Percentiles rank a stretch among this genome's conserved stretches.
phyloP scores from a whole-genome alignment of 1,140 invertebrate species.

The Temnothorax longispinosus region DNA sequence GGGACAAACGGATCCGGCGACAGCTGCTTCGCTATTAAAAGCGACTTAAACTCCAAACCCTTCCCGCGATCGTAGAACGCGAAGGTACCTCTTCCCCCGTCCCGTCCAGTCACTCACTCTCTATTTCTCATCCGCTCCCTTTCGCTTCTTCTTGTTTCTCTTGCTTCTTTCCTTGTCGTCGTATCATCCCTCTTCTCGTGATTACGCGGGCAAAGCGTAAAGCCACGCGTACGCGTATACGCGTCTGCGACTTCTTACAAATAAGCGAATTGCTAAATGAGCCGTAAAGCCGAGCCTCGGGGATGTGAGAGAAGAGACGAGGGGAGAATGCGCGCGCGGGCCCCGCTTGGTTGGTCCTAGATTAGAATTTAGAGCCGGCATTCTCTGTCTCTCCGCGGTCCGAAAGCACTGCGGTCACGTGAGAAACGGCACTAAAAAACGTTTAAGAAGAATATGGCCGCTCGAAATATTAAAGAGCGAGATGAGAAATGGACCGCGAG shows the following conservation, averaged over 20 bases:
- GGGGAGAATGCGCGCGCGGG: background rate
- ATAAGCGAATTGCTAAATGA: conserved; percentile 79
- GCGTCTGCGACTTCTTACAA: conserved; percentile 55
- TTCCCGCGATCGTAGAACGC: conserved; percentile 62
- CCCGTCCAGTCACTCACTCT: conserved; percentile 24
- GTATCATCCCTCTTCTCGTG: conserved; percentile 41
- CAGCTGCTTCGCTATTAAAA: conserved; percentile 76
- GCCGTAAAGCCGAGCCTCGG: conserved; percentile 65
- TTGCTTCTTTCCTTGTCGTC: conserved; percentile 33
- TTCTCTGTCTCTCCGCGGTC: background rate
- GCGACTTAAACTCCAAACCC: conserved; percentile 73
- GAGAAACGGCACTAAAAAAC: conserved; percentile 19
- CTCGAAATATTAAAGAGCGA: conserved; percentile 44
- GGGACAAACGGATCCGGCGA: conserved; percentile 71
- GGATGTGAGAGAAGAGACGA: background rate
- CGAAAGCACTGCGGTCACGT: background rate
- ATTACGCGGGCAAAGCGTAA: conserved; percentile 62
- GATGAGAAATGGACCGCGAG: conserved; percentile 30
- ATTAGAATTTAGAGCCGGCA: conserved; percentile 49
- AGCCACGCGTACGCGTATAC: conserved; percentile 50
- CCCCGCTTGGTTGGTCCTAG: background rate
- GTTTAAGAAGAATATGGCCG: background rate
- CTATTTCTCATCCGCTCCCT: conserved; percentile 38
- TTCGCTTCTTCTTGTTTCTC: conserved; percentile 42
- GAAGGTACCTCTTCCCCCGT: conserved; percentile 9